Evolutionary conservation across 2,888 invertebrate species (phyloP).

Genomic region (Eucriotettix oculatus): DNA sequence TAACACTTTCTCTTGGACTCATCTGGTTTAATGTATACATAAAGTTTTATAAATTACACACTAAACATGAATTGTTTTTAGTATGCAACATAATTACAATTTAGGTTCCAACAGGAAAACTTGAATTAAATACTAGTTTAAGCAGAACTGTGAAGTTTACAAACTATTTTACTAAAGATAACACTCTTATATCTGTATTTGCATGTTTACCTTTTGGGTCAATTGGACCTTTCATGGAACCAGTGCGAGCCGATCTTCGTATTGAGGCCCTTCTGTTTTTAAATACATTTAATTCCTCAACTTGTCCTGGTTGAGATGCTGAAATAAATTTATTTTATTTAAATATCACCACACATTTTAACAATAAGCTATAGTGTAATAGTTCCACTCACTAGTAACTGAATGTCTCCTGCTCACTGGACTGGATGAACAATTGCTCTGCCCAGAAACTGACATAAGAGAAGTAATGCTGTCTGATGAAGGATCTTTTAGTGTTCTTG

Average conservation of each 20-base stretch:
- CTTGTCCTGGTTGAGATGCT: conserved; percentile 46
- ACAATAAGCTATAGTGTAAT: too few relatives aligned
- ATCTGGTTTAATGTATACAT: too few relatives aligned
- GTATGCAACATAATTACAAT: too few relatives aligned
- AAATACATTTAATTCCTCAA: conserved; percentile 50
- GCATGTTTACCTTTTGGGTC: conserved; percentile 33
- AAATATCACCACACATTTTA: too few relatives aligned
- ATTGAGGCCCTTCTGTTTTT: conserved; percentile 59
- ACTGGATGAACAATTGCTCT: conserved; percentile 64
- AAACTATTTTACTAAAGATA: too few relatives aligned
- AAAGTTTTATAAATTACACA: too few relatives aligned
- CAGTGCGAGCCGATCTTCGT: conserved; percentile 59
- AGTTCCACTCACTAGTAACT: conserved; percentile 45
- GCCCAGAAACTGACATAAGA: conserved; percentile 56
- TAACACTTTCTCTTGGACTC: too few relatives aligned
- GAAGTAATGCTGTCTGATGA: conserved; percentile 57
- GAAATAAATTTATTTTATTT: conserved; percentile 17
- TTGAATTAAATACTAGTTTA: too few relatives aligned
- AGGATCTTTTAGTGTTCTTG: conserved; percentile 36
- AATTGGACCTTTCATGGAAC: conserved; percentile 35
- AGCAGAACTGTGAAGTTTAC: too few relatives aligned
- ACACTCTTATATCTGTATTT: too few relatives aligned
- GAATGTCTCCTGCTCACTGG: conserved; percentile 65
- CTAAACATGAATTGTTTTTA: too few relatives aligned
- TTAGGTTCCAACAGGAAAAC: too few relatives aligned